A percentile compares a stretch with the other conserved stretches of the same genome.
Conservation (phyloP, 2,113 vertebrate species). For the Leptobrachium ailaonicum region DNA sequence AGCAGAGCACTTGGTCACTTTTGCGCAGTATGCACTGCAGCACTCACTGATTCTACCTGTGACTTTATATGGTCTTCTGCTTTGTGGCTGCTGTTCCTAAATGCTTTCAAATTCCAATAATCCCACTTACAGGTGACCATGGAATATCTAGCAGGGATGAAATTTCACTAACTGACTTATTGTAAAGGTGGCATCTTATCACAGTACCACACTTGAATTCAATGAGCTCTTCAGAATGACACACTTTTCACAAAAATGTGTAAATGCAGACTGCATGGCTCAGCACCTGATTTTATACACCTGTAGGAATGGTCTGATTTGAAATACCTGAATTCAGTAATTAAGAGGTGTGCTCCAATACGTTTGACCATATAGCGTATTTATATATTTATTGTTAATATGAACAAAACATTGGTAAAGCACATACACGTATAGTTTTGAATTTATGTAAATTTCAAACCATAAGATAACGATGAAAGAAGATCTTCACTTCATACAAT, state of each 20-base stretch:
- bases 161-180: neutral
- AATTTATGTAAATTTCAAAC: no score
- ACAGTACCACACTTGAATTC: neutral
- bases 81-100: neutral
- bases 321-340: neutral
- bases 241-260: neutral
- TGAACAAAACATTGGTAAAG: no score
- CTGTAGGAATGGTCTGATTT: neutral
- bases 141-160: neutral
- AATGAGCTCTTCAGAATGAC: neutral
- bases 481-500: no score
- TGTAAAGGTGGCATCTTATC: neutral
- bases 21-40: no score
- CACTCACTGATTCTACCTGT: neutral
- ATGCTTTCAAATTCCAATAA: neutral
- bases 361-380: no score
- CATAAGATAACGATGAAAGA: no score
- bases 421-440: no score
- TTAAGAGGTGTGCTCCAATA: no score
- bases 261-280: neutral
- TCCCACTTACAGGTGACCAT: neutral
- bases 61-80: neutral
- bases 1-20: no score
- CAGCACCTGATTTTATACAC: neutral
- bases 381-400: no score